Evolutionary conservation across 1,140 invertebrate species (phyloP).

Genomic region (Pararge aegeria): DNA sequence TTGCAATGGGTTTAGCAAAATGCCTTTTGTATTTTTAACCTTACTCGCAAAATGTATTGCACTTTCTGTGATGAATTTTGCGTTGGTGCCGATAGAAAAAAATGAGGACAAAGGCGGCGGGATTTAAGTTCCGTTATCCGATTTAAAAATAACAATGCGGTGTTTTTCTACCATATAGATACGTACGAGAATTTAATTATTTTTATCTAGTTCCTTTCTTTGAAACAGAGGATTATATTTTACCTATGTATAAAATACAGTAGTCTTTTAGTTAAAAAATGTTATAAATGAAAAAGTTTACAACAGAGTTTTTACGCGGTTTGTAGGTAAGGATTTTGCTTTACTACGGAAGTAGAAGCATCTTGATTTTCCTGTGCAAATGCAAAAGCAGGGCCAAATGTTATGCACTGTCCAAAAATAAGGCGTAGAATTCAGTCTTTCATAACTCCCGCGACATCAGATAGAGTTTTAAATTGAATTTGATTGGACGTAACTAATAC

Average conservation of each 20-base stretch:
- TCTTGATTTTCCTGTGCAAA: no score
- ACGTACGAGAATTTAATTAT: neutral
- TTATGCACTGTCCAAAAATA: no score
- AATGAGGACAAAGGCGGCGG: constrained; percentile 1
- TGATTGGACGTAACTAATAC: no score
- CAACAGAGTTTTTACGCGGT: no score
- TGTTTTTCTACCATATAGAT: neutral
- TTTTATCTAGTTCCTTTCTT: neutral
- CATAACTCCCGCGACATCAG: no score
- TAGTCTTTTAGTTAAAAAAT: neutral
- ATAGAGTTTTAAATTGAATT: no score
- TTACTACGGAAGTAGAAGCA: no score
- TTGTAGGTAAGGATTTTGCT: no score
- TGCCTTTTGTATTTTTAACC: constrained; percentile 19
- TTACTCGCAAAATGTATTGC: constrained; percentile 15
- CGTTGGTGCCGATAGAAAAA: constrained; percentile 14
- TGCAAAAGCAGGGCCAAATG: no score
- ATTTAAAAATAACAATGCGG: constrained; percentile 12
- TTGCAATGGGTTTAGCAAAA: constrained; percentile 19
- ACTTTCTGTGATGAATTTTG: constrained; percentile 17
- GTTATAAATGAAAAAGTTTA: no score
- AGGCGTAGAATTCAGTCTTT: no score
- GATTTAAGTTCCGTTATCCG: constrained; percentile 6
- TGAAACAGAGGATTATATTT: neutral
- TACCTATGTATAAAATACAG: neutral